These are phyloP conservation scores for Chamaetylas fuelleborni DNA, from an alignment of 2,113 vertebrate genomes.

Conservation along the genomic window DNA sequence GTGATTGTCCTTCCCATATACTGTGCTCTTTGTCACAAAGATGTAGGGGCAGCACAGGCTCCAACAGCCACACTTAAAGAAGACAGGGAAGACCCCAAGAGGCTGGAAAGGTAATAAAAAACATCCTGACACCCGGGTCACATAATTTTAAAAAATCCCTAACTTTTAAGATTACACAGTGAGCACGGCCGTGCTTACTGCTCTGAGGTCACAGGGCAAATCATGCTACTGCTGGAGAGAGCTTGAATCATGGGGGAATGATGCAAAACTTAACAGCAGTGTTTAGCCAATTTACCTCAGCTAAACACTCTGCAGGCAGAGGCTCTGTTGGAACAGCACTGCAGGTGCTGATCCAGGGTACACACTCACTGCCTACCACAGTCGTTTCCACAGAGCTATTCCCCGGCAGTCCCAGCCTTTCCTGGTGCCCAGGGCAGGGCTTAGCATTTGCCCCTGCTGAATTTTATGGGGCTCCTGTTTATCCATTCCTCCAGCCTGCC, in stretches of 20 bases:
- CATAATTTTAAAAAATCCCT: not conserved
- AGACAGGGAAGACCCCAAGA: not conserved
- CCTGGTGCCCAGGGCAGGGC: not conserved
- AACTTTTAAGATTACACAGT: not conserved
- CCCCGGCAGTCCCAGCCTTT: not conserved
- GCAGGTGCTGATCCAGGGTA: not conserved
- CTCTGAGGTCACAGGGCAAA: not conserved
- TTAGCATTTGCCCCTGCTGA: not conserved
- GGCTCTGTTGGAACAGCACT: not conserved
- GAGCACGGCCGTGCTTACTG: not conserved
- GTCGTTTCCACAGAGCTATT: not conserved
- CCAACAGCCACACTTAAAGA: not conserved
- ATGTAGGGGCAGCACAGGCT: not conserved
- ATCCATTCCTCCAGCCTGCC: not conserved
- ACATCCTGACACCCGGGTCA: not conserved
- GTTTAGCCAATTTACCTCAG: not conserved
- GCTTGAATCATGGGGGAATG: not conserved
- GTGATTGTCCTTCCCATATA: not conserved
- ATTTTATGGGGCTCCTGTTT: not conserved
- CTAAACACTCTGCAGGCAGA: not conserved
- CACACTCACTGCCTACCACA: accelerated
- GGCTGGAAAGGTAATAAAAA: not conserved
- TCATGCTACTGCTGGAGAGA: not conserved
- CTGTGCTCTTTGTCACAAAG: not conserved
- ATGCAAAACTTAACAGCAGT: not conserved